These are phyloP conservation scores for Mola mola DNA, from an alignment of 2,113 vertebrate species.

Conservation along the genomic window DNA sequence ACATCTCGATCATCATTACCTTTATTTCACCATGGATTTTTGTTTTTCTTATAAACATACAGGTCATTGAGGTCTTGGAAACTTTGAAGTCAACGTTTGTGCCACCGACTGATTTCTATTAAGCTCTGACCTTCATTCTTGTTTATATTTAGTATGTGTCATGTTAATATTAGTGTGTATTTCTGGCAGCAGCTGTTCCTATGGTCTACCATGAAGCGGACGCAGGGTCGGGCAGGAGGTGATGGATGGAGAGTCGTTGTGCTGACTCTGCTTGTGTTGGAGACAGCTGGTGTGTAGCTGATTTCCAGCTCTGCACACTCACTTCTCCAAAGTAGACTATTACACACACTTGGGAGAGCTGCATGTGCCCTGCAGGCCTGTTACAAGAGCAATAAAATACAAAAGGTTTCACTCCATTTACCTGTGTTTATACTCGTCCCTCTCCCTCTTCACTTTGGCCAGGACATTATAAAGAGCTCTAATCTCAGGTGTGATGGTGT, in stretches of 20 bases:
- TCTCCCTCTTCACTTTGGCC: slow-evolving; percentile 95
- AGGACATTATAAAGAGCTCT: slow-evolving; percentile 97
- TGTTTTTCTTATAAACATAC: no score
- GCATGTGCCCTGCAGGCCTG: not conserved
- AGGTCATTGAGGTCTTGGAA: not conserved
- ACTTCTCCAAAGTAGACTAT: slow-evolving; percentile 23
- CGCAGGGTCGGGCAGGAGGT: slow-evolving; percentile 38
- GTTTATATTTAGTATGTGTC: slow-evolving; percentile 56
- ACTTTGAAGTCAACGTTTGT: slow-evolving; percentile 11
- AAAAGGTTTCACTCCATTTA: slow-evolving; percentile 69
- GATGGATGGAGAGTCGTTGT: slow-evolving; percentile 43
- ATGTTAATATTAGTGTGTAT: slow-evolving; percentile 41
- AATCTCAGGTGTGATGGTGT: slow-evolving; percentile 98
- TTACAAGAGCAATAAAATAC: slow-evolving; percentile 15
- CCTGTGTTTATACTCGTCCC: slow-evolving; percentile 97
- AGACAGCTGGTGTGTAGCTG: slow-evolving; percentile 63
- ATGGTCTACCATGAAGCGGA: slow-evolving; percentile 33
- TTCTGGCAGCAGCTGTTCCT: slow-evolving; percentile 60
- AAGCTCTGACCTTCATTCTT: slow-evolving; percentile 53
- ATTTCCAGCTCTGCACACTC: slow-evolving; percentile 22
- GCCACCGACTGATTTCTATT: not conserved
- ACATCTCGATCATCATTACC: no score
- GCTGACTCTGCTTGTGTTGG: slow-evolving; percentile 62
- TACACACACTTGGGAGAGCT: slow-evolving; percentile 17
- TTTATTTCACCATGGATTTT: no score